These are phyloP conservation scores for Polia nebulosa DNA, from an alignment of 2,888 invertebrate species.

Conservation along the genomic window DNA sequence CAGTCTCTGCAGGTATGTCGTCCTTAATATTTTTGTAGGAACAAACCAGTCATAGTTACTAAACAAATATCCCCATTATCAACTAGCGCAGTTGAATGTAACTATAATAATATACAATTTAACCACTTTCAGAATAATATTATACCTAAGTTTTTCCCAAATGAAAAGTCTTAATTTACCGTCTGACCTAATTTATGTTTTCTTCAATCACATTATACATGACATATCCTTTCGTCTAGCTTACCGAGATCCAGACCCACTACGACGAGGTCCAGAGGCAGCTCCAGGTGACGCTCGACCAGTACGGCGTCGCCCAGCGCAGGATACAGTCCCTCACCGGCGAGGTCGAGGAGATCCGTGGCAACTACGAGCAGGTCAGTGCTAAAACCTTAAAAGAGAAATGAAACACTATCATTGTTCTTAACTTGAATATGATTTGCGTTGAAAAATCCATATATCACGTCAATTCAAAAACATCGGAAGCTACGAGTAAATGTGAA, in stretches of 20 bases:
- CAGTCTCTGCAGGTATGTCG: constrained; percentile 95
- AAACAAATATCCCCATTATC: too few species aligned
- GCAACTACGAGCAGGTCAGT: constrained; percentile 94
- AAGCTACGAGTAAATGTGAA: not conserved
- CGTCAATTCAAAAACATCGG: not conserved
- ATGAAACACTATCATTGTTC: not conserved
- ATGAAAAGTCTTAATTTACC: not conserved
- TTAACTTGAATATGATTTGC: not conserved
- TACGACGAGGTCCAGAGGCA: constrained; percentile 99
- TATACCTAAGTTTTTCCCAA: not conserved
- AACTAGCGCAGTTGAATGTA: too few species aligned
- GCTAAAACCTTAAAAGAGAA: too few species aligned
- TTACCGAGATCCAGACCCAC: constrained; percentile 97
- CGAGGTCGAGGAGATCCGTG: constrained; percentile 98
- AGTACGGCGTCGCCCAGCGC: constrained; percentile 97
- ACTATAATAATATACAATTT: too few species aligned
- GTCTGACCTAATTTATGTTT: not conserved
- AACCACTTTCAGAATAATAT: not conserved
- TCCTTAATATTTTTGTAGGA: not conserved
- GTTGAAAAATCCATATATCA: not conserved
- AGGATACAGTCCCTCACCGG: constrained; percentile 97
- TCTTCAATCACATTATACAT: not conserved
- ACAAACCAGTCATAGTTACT: too few species aligned
- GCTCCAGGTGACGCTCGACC: constrained; percentile 98
- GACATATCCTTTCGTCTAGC: constrained; percentile 79